These are phyloP conservation scores for Chloropsis cyanopogon DNA, from an alignment of 2,113 vertebrate genomes.

Conservation along the genomic window DNA sequence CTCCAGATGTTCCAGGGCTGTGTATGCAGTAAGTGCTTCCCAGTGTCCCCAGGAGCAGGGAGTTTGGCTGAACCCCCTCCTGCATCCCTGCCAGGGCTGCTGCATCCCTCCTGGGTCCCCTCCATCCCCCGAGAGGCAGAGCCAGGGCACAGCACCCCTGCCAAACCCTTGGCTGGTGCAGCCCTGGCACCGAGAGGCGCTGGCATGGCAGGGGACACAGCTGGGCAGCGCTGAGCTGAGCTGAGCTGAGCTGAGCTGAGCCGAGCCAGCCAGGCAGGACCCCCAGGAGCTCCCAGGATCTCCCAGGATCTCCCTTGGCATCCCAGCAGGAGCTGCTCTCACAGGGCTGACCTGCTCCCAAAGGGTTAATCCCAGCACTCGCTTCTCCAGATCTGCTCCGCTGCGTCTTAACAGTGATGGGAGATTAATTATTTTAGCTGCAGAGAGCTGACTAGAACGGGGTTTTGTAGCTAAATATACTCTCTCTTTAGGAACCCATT, in stretches of 20 bases:
- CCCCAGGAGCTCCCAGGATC: background rate
- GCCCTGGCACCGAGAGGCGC: rapidly evolving
- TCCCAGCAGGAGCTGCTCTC: background rate
- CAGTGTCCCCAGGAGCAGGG: background rate
- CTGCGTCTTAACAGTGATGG: slow-evolving; percentile 40
- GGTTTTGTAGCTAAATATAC: slow-evolving; percentile 53
- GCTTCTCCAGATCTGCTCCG: background rate
- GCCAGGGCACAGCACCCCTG: background rate
- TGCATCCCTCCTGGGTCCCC: background rate
- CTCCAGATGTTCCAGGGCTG: background rate
- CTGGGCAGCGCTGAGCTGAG: background rate
- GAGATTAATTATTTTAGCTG: slow-evolving; percentile 52
- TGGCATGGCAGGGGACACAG: background rate
- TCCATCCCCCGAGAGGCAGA: background rate
- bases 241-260: background rate
- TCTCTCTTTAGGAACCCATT: slow-evolving; percentile 55
- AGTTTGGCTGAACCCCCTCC: background rate
- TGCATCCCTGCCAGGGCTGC: background rate
- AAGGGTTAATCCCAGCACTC: background rate
- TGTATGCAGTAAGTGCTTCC: background rate
- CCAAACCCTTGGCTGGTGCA: rapidly evolving
- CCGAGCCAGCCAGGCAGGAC: background rate
- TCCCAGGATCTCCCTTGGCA: background rate
- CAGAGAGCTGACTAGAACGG: slow-evolving; percentile 35
- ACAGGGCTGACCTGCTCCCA: background rate